Base-by-base conservation (phyloP, 2,888 invertebrate species). In the Drosophila prolongata region DNA sequence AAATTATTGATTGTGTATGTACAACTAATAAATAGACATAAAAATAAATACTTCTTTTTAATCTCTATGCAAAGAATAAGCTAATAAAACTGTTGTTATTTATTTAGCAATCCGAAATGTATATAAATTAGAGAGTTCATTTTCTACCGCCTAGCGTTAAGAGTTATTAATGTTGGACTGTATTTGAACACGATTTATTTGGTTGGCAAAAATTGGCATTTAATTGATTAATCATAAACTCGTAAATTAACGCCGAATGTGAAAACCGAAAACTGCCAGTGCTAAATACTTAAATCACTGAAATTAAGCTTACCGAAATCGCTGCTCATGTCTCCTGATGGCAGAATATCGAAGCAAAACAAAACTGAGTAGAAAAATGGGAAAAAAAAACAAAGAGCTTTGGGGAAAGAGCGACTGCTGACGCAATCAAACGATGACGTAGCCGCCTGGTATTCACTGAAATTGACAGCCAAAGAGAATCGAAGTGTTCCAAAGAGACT, bases 231-330 rank as follows among this genome's bases (percentile, higher is more conserved):
- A 70, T 55, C 60, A 60, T 55, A 50, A 70, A 69, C 70, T 58
- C 59, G 54, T 70, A 60, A 70, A 70, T 69, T 69, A 59, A 50
- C 70, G 49, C 16, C 27, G 40, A 50, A 34, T 11, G 42, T 14
- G 53, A 37, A 64, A 52, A 13, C 16, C 27, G 11, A 52, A 46
- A 46, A 24, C 37, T 34, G 53, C 14, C 40, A 42, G 19, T 54
- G 54, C 54, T 35, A 58, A 64, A 49, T 53, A 19, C 10, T 10
- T 10, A 24, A n/a, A 9, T 14, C 6, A 34, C 13, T 10, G 1
- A 30, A 19, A 6, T 50, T 1, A 8, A 52, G 69, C 81, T 84
- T 44, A 81, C 81, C 85, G 43, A 54, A 64, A 75, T 77, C 73
- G 44, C 57, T 72, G 52, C 58, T 79, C 81, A 80, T 80, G 16